Conservation (phyloP, 2,888 invertebrate species). For the Griposia aprilina region DNA sequence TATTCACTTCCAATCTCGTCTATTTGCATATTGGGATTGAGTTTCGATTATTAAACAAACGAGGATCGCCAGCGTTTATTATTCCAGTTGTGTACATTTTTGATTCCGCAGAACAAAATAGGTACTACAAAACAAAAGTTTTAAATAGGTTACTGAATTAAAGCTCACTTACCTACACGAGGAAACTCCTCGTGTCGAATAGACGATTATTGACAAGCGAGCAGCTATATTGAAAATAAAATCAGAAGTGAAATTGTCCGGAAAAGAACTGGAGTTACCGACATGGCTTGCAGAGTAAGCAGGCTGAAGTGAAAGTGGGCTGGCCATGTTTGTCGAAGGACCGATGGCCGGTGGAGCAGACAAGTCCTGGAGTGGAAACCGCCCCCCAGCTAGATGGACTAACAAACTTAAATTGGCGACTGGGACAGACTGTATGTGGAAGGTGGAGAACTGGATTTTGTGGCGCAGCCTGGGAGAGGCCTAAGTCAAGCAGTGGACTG, state of each 20-base stretch:
- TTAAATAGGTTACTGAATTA: not conserved
- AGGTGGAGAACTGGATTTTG: not conserved
- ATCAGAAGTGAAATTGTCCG: too few relatives aligned
- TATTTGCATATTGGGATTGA: slow-evolving; percentile 42
- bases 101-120: not conserved
- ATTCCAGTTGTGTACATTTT: not conserved
- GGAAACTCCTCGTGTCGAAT: not conserved
- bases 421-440: not conserved
- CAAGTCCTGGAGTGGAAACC: too few relatives aligned
- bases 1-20: slow-evolving; percentile 21
- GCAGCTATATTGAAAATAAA: too few relatives aligned
- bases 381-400: not conserved
- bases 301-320: not conserved
- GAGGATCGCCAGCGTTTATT: not conserved
- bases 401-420: not conserved
- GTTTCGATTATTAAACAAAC: slow-evolving; percentile 19
- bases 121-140: not conserved
- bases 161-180: not conserved
- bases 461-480: too few relatives aligned
- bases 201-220: not conserved
- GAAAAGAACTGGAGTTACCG: not conserved
- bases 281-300: not conserved
- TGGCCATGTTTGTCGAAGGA: not conserved
- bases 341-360: not conserved
- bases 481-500: too few relatives aligned